Conservation (phyloP, 1,140 invertebrate genomes). For the Drosophila biarmipes region DNA sequence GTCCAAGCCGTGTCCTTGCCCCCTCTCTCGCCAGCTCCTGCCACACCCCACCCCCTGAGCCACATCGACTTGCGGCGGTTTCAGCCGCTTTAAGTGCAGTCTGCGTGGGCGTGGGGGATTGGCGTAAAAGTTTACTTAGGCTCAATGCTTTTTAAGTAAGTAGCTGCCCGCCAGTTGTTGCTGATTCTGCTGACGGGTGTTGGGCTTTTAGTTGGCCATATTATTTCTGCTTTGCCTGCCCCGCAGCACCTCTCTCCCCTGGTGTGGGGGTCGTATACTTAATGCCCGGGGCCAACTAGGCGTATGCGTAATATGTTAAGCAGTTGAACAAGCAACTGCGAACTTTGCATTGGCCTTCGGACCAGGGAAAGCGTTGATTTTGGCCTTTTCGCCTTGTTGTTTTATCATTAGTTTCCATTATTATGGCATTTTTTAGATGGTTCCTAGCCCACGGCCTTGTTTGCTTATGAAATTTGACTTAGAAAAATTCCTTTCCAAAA, state of each 20-base stretch:
- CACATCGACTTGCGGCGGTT: conserved; percentile 35
- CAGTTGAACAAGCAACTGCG: conserved; percentile 36
- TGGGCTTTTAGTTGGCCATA: conserved; percentile 75
- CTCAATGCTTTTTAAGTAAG: conserved; percentile 82
- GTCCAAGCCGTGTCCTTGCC: conserved; percentile 49
- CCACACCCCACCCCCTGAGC: neutral
- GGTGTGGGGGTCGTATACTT: conserved; percentile 56
- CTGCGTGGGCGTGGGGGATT: conserved; percentile 34
- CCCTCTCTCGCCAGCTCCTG: too few species aligned
- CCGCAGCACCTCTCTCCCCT: neutral
- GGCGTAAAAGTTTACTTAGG: conserved; percentile 81
- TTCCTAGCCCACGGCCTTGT: conserved; percentile 3
- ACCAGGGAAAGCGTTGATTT: conserved; percentile 19
- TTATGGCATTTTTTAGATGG: neutral
- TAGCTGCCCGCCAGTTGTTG: conserved; percentile 65
- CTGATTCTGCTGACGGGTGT: conserved; percentile 56
- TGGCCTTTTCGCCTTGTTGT: conserved; percentile 20
- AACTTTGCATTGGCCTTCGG: conserved; percentile 36
- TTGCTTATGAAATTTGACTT: neutral
- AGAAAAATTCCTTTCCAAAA: neutral
- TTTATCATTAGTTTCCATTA: conserved; percentile 37
- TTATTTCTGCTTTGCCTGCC: conserved; percentile 51
- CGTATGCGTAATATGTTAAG: conserved; percentile 55
- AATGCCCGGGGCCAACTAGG: conserved; percentile 46
- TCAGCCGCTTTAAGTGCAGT: conserved; percentile 71